Conservation (phyloP, 2,888 invertebrate genomes). For the Cyclophora punctaria region DNA sequence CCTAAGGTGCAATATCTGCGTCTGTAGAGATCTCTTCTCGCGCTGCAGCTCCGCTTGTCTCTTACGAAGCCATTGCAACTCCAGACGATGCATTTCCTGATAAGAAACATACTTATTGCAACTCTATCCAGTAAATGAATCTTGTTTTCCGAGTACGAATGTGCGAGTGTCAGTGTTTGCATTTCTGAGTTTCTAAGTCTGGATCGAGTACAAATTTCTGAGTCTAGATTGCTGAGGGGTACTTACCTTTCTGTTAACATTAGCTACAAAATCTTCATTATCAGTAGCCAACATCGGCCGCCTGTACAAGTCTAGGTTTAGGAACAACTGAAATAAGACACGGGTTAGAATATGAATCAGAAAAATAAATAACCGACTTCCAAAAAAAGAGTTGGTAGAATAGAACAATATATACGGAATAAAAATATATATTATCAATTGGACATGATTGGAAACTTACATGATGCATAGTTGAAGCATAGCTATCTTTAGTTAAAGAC, state of each 20-base stretch:
- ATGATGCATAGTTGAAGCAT: slow-evolving; percentile 63
- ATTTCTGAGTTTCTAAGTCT: too few species aligned
- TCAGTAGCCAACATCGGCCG: slow-evolving; percentile 66
- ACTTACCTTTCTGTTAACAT: slow-evolving; percentile 71
- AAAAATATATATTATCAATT: not conserved
- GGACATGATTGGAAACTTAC: slow-evolving; percentile 22
- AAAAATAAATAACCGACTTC: too few species aligned
- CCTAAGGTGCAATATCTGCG: not conserved
- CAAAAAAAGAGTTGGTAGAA: too few species aligned
- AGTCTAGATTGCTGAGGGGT: too few species aligned
- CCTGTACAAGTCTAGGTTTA: slow-evolving; percentile 59
- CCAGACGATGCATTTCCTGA: slow-evolving; percentile 62
- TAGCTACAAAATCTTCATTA: slow-evolving; percentile 75
- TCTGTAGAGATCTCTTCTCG: slow-evolving; percentile 44
- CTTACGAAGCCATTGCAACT: slow-evolving; percentile 46
- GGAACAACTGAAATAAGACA: slow-evolving; percentile 52
- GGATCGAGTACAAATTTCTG: too few species aligned
- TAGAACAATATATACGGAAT: not conserved
- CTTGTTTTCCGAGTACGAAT: too few species aligned
- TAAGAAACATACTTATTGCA: not conserved
- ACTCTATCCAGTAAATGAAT: too few species aligned
- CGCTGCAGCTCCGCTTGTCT: slow-evolving; percentile 46
- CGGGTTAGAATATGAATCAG: too few species aligned
- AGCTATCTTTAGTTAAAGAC: slow-evolving; percentile 37
- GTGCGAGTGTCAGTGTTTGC: too few species aligned